Conservation (phyloP, 2,888 invertebrate genomes). For the Ophraella communa region DNA sequence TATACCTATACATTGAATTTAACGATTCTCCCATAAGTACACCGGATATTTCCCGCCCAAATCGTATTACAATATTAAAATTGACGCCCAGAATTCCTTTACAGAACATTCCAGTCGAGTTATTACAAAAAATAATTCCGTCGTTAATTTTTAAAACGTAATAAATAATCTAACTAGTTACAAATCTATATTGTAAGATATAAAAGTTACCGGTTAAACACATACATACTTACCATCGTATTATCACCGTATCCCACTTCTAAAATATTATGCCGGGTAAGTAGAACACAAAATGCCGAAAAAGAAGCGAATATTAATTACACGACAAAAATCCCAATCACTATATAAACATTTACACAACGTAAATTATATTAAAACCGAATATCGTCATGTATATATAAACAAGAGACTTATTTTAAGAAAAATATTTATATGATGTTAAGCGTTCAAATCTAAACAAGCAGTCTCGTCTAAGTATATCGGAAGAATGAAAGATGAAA, state of each 20-base stretch:
- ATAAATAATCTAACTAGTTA: too few relatives aligned
- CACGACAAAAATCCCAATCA: neutral
- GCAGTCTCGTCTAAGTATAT: neutral
- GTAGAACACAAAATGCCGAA: neutral
- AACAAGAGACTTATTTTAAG: neutral
- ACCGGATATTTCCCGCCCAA: too few relatives aligned
- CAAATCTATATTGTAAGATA: too few relatives aligned
- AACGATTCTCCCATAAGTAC: too few relatives aligned
- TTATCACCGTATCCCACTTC: neutral
- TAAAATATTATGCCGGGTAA: neutral
- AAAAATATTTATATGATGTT: neutral
- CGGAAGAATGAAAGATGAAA: constrained; percentile 5
- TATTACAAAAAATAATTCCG: too few relatives aligned
- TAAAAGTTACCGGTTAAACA: too few relatives aligned
- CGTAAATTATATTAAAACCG: neutral
- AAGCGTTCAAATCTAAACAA: neutral
- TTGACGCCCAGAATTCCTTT: too few relatives aligned
- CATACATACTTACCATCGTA: neutral
- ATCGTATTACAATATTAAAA: too few relatives aligned
- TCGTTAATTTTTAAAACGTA: too few relatives aligned
- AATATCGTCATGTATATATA: neutral
- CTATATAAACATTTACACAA: neutral
- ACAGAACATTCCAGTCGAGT: too few relatives aligned
- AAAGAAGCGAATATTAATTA: neutral
- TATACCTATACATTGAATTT: too few relatives aligned